These are phyloP conservation scores for Anableps anableps DNA, from an alignment of 2,797 vertebrate species.

Conservation along the genomic window DNA sequence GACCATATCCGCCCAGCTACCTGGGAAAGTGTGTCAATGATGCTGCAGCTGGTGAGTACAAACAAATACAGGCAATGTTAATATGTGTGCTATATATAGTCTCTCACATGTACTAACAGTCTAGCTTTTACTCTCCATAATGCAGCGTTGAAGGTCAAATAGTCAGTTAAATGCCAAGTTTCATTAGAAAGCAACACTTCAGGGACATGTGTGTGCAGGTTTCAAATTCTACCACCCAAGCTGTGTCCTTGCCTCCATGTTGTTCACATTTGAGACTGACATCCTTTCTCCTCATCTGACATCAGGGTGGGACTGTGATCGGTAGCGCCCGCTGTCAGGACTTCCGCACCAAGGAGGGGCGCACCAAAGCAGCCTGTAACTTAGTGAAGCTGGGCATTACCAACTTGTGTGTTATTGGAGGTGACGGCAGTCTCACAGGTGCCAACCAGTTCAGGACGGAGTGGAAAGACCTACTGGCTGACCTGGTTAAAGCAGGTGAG, in stretches of 20 bases:
- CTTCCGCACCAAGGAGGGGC: constrained; percentile 87
- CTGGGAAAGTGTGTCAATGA: constrained; percentile 96
- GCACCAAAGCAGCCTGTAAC: constrained; percentile 88
- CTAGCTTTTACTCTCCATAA: constrained; percentile 5
- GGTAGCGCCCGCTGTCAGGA: constrained; percentile 93
- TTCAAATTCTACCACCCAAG: constrained; percentile 27
- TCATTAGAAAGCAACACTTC: constrained; percentile 47
- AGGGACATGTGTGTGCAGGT: constrained; percentile 16
- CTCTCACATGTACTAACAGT: constrained; percentile 14
- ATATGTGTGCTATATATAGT: background rate
- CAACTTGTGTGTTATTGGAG: constrained; percentile 93
- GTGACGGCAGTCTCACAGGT: constrained; percentile 93
- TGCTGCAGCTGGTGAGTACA: constrained; percentile 90
- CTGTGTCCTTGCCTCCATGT: constrained; percentile 10
- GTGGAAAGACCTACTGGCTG: constrained; percentile 85
- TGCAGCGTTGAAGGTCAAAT: constrained; percentile 47
- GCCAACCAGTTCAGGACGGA: constrained; percentile 91
- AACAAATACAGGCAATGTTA: constrained; percentile 14
- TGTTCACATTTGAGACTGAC: constrained; percentile 25
- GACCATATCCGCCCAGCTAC: constrained; percentile 88
- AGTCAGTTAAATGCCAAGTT: constrained; percentile 59
- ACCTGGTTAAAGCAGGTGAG: constrained; percentile 86
- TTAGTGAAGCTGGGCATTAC: constrained; percentile 90
- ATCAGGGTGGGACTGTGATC: constrained; percentile 92
- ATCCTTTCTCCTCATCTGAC: constrained; percentile 23